Conservation (phyloP, 2,113 vertebrate genomes). For the Hippolais icterina region DNA sequence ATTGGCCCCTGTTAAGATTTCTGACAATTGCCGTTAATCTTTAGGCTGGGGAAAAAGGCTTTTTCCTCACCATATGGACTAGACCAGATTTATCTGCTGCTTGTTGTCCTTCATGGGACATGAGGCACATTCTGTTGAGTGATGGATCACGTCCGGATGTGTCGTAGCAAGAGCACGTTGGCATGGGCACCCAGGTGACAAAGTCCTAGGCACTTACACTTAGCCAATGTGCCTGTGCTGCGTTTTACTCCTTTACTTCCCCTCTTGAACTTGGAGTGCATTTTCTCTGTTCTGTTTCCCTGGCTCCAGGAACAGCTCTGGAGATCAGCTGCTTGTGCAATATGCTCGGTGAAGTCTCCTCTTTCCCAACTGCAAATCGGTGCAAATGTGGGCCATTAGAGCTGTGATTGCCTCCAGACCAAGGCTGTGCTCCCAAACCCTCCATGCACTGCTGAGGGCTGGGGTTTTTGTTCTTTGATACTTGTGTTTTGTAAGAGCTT, state of each 20-base stretch:
- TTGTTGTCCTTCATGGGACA: slow-evolving; percentile 66
- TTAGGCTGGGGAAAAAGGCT: neutral
- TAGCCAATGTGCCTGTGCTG: neutral
- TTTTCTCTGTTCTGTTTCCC: neutral
- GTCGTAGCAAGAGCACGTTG: neutral
- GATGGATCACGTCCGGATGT: slow-evolving; percentile 11
- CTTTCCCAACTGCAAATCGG: slow-evolving; percentile 12
- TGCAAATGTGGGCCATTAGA: slow-evolving; percentile 24
- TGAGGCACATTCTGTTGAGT: slow-evolving; percentile 16
- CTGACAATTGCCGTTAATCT: slow-evolving; percentile 66
- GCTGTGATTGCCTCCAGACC: slow-evolving; percentile 42
- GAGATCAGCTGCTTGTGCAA: slow-evolving; percentile 30
- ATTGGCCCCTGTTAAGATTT: slow-evolving; percentile 40
- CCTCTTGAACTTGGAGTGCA: neutral
- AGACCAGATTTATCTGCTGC: slow-evolving; percentile 56
- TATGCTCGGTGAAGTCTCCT: neutral
- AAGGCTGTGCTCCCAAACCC: neutral
- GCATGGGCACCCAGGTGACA: neutral
- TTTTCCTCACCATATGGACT: slow-evolving; percentile 53
- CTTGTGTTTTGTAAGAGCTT: slow-evolving; percentile 29
- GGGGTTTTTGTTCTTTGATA: neutral
- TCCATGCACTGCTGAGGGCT: neutral
- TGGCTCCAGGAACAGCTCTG: neutral
- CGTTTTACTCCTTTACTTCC: neutral
- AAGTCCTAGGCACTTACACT: neutral